phyloP scores from a whole-genome alignment of 2,888 invertebrate species.

The Cerastis leucographa region DNA sequence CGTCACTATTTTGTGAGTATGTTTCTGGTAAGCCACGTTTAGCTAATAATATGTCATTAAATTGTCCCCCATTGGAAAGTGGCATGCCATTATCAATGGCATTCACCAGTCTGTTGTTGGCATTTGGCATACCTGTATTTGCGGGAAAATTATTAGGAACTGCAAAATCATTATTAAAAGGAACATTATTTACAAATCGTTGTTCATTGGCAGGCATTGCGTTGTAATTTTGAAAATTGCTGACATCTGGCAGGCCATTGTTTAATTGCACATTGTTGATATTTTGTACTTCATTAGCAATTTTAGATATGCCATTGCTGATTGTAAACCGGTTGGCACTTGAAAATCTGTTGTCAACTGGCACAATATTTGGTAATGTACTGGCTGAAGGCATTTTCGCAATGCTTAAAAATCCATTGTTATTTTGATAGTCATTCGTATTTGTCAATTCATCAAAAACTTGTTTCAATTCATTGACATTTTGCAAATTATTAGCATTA shows the following conservation, averaged over 20 bases:
- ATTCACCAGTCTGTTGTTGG: slow-evolving; percentile 25
- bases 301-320: not conserved
- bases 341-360: not conserved
- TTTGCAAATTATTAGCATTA: slow-evolving; percentile 14
- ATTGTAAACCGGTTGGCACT: not conserved
- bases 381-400: slow-evolving; percentile 3
- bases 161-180: slow-evolving; percentile 25
- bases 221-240: slow-evolving; percentile 35
- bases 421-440: not conserved
- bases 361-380: slow-evolving; percentile 2
- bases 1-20: not conserved
- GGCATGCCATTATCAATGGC: slow-evolving; percentile 12
- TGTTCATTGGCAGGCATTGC: slow-evolving; percentile 17
- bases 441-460: not conserved
- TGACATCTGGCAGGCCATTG: not conserved
- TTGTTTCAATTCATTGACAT: not conserved
- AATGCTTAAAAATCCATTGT: slow-evolving; percentile 13
- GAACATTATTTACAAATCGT: slow-evolving; percentile 30
- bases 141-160: slow-evolving; percentile 41
- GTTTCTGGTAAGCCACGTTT: not conserved
- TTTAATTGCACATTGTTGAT: slow-evolving; percentile 21
- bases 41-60: slow-evolving; percentile 7
- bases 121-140: slow-evolving; percentile 13
- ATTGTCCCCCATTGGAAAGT: slow-evolving; percentile 5
- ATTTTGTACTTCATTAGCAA: not conserved